Base-by-base conservation (phyloP, 37 sponge, comb jelly and placozoan species). In the Cladorhizidae sp. region DNA sequence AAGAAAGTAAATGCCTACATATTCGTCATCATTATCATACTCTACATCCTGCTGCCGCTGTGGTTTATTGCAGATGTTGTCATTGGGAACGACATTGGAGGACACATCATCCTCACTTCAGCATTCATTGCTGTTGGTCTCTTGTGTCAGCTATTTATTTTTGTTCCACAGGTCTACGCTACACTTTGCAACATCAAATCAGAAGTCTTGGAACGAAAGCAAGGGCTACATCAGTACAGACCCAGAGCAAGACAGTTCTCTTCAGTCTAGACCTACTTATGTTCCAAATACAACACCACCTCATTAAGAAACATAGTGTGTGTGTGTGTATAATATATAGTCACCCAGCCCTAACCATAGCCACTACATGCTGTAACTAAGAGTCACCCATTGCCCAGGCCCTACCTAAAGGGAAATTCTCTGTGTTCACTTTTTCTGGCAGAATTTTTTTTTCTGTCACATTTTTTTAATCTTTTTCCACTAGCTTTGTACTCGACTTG, bases 1-100 rank as follows among this genome's bases (percentile, higher is more conserved):
- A 85, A 85, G 59, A 85, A 85, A 55, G 68, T 85, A 1, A 77
- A 61, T 55, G 62, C 49, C 0, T 85, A 25, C 31, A 57, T 85
- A 1, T 81, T 69, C 28, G 50, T 40, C 5, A 20, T 61, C 21
- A 15, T 70, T 31, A 39, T 40, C n/a, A 70, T 40, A 12, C 31
- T 80, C 26, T 14, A 63, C 21, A n/a, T 40, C 26, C 23, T 59
- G 21, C 5, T 58, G 29, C 42, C 71, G 7, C 82, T 81, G 32
- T 61, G 62, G 73, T 21, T 56, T 22, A 21, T 73, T 29, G 35
- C 61, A 0, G 23, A 26, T 67, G 32, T 5, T 5, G 12, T 59
- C 28, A 59, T 26, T 17, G 61, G 28, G 3, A 59, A 59, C 28
- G 12, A 28, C 3, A 18, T 59, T 59, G 5, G 17, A 17, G 61